phyloP scores from a whole-genome alignment of 64 coral and sea anemone genomes.

The Dendrophyllia cribrosa region DNA sequence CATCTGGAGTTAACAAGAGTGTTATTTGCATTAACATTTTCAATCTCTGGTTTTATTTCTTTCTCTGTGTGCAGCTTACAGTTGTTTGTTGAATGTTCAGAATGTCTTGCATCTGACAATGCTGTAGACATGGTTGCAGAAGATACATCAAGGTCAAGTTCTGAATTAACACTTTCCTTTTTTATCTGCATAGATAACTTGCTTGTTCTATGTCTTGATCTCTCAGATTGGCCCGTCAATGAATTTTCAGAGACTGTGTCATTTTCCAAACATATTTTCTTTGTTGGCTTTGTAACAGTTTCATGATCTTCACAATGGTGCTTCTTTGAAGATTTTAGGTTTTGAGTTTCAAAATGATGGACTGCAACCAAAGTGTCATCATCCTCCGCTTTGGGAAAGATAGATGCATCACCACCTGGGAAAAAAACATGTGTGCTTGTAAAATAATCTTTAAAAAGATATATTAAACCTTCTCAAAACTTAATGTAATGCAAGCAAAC shows the following conservation, averaged over 20 bases:
- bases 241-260: background rate
- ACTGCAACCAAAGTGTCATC: constrained; percentile 53
- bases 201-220: background rate
- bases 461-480: no score
- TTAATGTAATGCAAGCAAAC: no score
- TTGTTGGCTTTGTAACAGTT: background rate
- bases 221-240: background rate
- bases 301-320: background rate
- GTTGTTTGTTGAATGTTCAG: no score
- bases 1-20: background rate
- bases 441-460: no score
- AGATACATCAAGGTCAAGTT: background rate
- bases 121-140: background rate
- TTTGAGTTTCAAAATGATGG: background rate
- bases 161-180: background rate
- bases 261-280: constrained; percentile 20
- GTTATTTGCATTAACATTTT: background rate
- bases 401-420: constrained; percentile 96
- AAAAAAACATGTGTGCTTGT: background rate
- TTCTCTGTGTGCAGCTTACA: background rate
- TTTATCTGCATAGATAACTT: background rate
- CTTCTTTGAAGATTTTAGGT: background rate
- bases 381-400: constrained; percentile 87
- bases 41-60: background rate
- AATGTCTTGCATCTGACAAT: background rate